Percentiles rank a stretch among this genome's conserved stretches.
These are phyloP conservation scores for Hassar affinis DNA, from an alignment of 2,113 vertebrate species.

Conservation along the genomic window DNA sequence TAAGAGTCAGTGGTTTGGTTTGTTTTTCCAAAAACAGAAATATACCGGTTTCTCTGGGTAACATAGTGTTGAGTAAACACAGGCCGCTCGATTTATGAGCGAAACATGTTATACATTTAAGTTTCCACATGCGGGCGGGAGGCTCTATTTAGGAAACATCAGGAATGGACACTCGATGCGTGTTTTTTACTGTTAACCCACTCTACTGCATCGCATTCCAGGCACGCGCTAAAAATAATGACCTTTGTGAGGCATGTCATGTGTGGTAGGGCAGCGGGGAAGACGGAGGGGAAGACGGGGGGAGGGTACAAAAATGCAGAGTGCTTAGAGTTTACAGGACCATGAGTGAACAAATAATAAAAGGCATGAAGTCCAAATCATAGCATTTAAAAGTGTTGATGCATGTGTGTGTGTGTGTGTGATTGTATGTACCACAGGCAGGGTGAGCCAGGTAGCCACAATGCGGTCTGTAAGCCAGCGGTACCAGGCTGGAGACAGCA, in stretches of 20 bases:
- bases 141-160: slow-evolving; percentile 5
- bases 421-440: slow-evolving; percentile 86
- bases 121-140: background rate
- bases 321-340: background rate
- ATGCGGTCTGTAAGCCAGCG: slow-evolving; percentile 91
- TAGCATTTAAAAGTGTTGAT: no score
- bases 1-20: background rate
- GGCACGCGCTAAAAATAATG: background rate
- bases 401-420: background rate
- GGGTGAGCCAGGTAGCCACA: slow-evolving; percentile 93
- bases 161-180: background rate
- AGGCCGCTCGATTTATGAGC: background rate
- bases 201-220: background rate
- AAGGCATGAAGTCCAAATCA: background rate
- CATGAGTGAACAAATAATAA: background rate
- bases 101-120: slow-evolving; percentile 15
- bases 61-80: slow-evolving; percentile 21
- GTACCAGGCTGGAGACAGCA: slow-evolving; percentile 88
- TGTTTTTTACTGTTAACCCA: background rate
- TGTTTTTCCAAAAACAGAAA: background rate
- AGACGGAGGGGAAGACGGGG: rapidly evolving
- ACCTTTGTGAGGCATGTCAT: background rate
- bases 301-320: background rate
- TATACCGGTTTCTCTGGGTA: background rate
- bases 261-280: background rate